Conservation (phyloP, 2,113 vertebrate genomes). For the Paraplagusia blochii region DNA sequence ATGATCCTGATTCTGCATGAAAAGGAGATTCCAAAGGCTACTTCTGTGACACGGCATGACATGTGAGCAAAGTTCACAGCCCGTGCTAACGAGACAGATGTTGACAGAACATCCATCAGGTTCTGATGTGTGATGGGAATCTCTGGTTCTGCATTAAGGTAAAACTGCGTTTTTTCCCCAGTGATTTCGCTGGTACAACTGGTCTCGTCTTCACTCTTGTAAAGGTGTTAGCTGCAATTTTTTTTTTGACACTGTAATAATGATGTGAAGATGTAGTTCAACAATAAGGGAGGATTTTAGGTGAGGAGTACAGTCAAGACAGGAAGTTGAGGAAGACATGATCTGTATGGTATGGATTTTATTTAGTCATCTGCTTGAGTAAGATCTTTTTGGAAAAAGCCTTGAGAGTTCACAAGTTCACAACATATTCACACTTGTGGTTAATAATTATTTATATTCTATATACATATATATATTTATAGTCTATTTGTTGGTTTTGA, state of each 20-base stretch:
- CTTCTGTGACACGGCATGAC: constrained; percentile 46
- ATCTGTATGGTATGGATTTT: too few species aligned
- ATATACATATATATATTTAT: too few species aligned
- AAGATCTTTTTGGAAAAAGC: too few species aligned
- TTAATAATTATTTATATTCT: too few species aligned
- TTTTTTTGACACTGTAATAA: neutral
- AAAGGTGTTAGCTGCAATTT: neutral
- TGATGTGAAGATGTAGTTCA: neutral
- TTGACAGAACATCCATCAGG: constrained; percentile 21
- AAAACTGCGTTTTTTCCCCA: neutral
- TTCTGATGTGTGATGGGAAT: constrained; percentile 18
- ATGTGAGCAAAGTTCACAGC: constrained; percentile 38
- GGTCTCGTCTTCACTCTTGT: constrained; percentile 5
- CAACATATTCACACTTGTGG: too few species aligned
- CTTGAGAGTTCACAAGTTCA: too few species aligned
- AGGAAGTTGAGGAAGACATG: too few species aligned
- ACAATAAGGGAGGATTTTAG: too few species aligned
- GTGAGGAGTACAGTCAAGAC: neutral
- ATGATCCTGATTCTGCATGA: constrained; percentile 43
- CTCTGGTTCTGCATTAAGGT: constrained; percentile 20
- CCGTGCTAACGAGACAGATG: constrained; percentile 25
- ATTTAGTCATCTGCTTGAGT: too few species aligned
- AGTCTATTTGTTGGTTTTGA: too few species aligned
- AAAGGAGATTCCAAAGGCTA: constrained; percentile 45
- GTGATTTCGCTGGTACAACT: neutral